Conservation (phyloP, 2,797 vertebrate genomes). For the Liasis olivaceus region DNA sequence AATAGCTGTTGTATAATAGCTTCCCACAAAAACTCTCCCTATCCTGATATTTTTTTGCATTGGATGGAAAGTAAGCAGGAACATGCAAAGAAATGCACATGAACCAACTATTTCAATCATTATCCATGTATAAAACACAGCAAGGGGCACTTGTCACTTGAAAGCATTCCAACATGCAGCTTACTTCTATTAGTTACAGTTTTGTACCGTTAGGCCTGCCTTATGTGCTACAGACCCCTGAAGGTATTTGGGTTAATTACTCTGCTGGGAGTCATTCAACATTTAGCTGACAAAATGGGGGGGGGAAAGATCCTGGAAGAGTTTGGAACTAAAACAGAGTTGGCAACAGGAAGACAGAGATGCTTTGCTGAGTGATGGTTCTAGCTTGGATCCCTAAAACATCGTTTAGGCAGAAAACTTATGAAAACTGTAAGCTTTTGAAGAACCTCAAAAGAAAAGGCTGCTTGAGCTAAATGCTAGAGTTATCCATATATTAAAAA, state of each 20-base stretch:
- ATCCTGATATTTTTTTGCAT: neutral
- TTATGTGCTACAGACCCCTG: conserved; percentile 1
- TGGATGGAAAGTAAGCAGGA: neutral
- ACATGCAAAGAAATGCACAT: neutral
- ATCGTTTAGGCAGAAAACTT: neutral
- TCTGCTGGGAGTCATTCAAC: conserved; percentile 5
- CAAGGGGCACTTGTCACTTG: neutral
- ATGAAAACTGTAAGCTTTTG: neutral
- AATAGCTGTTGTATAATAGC: neutral
- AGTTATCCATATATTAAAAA: neutral
- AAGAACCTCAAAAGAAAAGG: neutral
- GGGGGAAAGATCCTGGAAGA: conserved; percentile 7
- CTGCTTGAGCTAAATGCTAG: neutral
- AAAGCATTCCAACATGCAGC: neutral
- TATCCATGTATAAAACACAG: neutral
- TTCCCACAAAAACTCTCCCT: neutral
- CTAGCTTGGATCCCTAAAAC: neutral
- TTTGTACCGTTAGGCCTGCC: neutral
- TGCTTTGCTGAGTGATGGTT: conserved; percentile 22
- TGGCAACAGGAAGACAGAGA: neutral
- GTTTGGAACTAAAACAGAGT: neutral
- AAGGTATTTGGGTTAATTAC: conserved; percentile 33
- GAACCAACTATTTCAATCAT: neutral
- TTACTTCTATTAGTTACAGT: neutral
- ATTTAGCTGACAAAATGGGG: conserved; percentile 14